Conservation (phyloP, 1,140 invertebrate species). For the Drosophila rufa region DNA sequence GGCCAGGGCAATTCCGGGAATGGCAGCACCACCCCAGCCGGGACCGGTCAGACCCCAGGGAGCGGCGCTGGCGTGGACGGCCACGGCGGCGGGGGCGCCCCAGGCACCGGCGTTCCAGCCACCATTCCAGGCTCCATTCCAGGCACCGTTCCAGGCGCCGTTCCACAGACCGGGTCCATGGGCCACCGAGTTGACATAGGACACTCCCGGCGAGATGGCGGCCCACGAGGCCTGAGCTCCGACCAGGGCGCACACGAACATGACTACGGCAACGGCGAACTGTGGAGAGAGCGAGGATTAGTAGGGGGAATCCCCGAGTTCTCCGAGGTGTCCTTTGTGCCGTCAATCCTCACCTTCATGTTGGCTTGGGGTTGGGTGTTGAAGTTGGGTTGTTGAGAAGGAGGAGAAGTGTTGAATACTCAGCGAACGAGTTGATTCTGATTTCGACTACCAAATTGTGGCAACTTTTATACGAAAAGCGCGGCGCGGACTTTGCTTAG, state of each 20-base stretch:
- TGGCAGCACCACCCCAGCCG: slow-evolving; percentile 64
- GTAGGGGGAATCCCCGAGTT: background rate
- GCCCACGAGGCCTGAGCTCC: slow-evolving; percentile 78
- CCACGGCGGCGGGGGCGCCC: slow-evolving; percentile 69
- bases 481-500: slow-evolving; percentile 56
- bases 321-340: background rate
- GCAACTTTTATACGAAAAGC: slow-evolving; percentile 84
- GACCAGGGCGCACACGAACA: slow-evolving; percentile 82
- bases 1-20: slow-evolving; percentile 78
- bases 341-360: slow-evolving; percentile 76
- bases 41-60: slow-evolving; percentile 70
- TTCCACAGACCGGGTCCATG: slow-evolving; percentile 65
- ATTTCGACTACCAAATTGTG: slow-evolving; percentile 83
- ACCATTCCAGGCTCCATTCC: slow-evolving; percentile 68
- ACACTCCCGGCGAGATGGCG: slow-evolving; percentile 72
- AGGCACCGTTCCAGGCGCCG: slow-evolving; percentile 59
- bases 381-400: slow-evolving; percentile 57
- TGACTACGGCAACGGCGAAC: slow-evolving; percentile 85
- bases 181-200: slow-evolving; percentile 72
- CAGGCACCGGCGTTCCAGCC: slow-evolving; percentile 61
- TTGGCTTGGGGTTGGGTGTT: slow-evolving; percentile 67
- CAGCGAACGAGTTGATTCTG: slow-evolving; percentile 85
- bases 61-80: slow-evolving; percentile 58
- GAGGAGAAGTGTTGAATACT: slow-evolving; percentile 78
- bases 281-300: slow-evolving; percentile 39